Percentiles rank a stretch among this genome's conserved stretches.
Conservation (phyloP, 2,797 vertebrate genomes). For the Pipistrellus pygmaeus region DNA sequence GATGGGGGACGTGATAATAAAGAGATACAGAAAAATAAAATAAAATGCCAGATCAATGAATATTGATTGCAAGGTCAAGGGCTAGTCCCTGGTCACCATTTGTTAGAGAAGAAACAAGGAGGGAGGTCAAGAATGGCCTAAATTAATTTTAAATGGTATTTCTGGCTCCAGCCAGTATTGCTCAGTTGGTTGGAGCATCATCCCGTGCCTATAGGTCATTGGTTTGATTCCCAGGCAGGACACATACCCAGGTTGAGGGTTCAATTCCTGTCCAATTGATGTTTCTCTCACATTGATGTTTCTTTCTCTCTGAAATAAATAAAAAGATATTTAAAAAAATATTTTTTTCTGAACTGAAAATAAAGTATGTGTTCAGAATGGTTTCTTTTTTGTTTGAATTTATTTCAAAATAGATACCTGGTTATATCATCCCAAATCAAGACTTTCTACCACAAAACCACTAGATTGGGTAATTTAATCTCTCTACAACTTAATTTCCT, state of each 20-base stretch:
- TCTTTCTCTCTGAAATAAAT: neutral
- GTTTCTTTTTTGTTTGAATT: neutral
- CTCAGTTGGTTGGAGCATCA: neutral
- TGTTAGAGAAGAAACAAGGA: constrained; percentile 11
- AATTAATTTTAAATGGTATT: neutral
- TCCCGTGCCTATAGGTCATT: neutral
- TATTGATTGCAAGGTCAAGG: neutral
- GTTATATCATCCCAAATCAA: constrained; percentile 4
- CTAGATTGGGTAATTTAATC: neutral
- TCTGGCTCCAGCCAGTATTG: neutral
- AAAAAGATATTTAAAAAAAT: neutral
- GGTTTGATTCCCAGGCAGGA: neutral
- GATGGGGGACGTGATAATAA: neutral
- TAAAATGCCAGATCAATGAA: neutral
- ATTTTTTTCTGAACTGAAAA: neutral
- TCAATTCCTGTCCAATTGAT: neutral
- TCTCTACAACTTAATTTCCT: neutral
- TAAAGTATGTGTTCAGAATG: neutral
- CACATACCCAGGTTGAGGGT: neutral
- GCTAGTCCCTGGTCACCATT: neutral
- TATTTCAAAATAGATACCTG: neutral
- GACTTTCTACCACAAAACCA: neutral
- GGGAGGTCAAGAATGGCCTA: neutral
- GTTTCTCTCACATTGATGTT: neutral
- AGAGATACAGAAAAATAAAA: neutral